Conservation (phyloP, 2,888 invertebrate species). For the Caenorhabditis macrosperma region DNA sequence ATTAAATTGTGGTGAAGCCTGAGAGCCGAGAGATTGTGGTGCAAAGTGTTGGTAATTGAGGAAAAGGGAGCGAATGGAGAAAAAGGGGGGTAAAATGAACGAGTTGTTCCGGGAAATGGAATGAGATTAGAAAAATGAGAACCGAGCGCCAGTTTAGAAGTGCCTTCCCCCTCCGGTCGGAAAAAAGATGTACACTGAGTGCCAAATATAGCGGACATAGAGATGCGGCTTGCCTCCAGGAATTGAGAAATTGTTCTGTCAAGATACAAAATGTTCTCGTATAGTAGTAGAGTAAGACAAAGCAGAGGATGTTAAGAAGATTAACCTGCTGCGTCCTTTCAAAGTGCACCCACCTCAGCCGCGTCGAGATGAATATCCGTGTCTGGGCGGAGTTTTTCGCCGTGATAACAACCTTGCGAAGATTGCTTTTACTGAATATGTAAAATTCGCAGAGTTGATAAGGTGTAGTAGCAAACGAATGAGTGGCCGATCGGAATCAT, state of each 20-base stretch:
- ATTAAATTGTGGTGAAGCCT: not conserved
- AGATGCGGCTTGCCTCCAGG: slow-evolving; percentile 2
- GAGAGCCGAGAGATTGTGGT: not conserved
- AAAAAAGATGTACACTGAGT: too few relatives aligned
- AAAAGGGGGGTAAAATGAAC: slow-evolving; percentile 29
- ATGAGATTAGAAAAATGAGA: slow-evolving; percentile 25
- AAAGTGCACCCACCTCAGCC: not conserved
- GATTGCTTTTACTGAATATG: too few relatives aligned
- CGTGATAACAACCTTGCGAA: not conserved
- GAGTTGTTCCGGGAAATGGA: slow-evolving; percentile 40
- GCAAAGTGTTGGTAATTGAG: not conserved
- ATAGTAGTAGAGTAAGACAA: not conserved
- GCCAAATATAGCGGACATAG: too few relatives aligned
- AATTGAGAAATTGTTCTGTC: too few relatives aligned
- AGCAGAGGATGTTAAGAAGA: not conserved
- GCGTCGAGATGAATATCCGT: not conserved
- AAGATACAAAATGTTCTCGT: not conserved
- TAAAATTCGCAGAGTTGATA: not conserved
- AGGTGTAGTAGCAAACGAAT: too few relatives aligned
- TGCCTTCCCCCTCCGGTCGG: too few relatives aligned
- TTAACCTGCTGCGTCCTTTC: not conserved
- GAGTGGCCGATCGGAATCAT: too few relatives aligned
- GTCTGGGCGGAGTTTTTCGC: not conserved
- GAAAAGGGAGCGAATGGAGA: slow-evolving; percentile 6
- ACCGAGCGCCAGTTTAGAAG: slow-evolving; percentile 39